phyloP scores from a whole-genome alignment of 2,113 vertebrate species.

The Notarius lentiginosus region DNA sequence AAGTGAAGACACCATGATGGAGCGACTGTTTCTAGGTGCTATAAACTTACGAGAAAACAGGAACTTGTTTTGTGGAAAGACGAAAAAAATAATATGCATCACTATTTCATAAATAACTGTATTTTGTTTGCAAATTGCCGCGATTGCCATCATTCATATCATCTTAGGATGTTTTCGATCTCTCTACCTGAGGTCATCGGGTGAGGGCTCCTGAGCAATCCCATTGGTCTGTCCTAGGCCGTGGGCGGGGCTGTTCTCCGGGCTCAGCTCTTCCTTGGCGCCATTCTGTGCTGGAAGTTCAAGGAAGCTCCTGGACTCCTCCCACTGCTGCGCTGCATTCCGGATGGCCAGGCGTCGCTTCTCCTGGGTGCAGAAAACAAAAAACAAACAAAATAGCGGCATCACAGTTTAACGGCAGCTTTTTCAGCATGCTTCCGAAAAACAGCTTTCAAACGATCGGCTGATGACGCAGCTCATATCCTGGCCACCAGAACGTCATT shows the following conservation, averaged over 20 bases:
- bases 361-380: constrained; percentile 73
- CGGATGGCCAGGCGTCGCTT: constrained; percentile 88
- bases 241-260: constrained; percentile 78
- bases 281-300: constrained; percentile 74
- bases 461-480: background rate
- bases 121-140: too few relatives aligned
- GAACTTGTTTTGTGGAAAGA: background rate
- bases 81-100: too few relatives aligned
- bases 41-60: background rate
- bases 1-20: background rate
- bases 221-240: constrained; percentile 80
- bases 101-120: too few relatives aligned
- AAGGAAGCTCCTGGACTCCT: constrained; percentile 71
- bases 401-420: background rate
- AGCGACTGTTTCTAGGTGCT: background rate
- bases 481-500: background rate
- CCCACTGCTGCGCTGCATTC: constrained; percentile 92
- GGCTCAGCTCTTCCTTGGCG: constrained; percentile 72
- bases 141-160: background rate
- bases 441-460: background rate
- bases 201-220: constrained; percentile 74
- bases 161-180: background rate
- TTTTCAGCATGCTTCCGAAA: background rate
- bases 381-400: background rate
- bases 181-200: constrained; percentile 85